Conservation (phyloP, 2,113 vertebrate genomes). For the Alosa alosa region DNA sequence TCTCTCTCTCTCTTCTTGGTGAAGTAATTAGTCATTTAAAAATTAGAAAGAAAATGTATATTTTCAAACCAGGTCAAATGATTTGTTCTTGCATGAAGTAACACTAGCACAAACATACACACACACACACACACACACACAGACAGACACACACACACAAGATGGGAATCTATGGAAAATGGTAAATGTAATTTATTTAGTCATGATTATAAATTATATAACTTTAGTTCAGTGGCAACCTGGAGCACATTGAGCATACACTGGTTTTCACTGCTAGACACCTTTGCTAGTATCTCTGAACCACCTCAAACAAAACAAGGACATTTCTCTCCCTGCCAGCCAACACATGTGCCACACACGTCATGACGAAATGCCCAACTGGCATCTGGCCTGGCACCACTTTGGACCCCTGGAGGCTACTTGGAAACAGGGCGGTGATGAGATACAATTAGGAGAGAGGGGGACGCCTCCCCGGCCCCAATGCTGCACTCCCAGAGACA, state of each 20-base stretch:
- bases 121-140: too few species aligned
- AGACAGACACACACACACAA: constrained; percentile 16
- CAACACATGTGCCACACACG: background rate
- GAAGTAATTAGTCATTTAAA: too few species aligned
- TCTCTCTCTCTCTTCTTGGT: too few species aligned
- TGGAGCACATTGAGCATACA: background rate
- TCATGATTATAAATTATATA: too few species aligned
- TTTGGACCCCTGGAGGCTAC: background rate
- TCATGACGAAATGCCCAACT: background rate
- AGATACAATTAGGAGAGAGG: background rate
- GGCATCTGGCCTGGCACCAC: background rate
- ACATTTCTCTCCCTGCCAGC: background rate
- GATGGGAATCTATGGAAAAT: too few species aligned
- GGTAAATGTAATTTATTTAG: too few species aligned
- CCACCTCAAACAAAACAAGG: background rate
- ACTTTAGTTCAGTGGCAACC: too few species aligned
- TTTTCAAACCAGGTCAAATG: too few species aligned
- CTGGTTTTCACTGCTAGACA: background rate
- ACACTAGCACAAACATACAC: background rate
- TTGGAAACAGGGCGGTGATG: background rate
- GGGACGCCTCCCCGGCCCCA: background rate
- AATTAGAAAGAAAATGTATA: too few species aligned
- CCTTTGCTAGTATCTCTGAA: background rate
- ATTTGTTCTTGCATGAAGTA: too few species aligned
- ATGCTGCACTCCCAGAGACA: background rate